These are phyloP conservation scores for Phthorimaea operculella DNA, from an alignment of 1,140 invertebrate species.

Conservation along the genomic window DNA sequence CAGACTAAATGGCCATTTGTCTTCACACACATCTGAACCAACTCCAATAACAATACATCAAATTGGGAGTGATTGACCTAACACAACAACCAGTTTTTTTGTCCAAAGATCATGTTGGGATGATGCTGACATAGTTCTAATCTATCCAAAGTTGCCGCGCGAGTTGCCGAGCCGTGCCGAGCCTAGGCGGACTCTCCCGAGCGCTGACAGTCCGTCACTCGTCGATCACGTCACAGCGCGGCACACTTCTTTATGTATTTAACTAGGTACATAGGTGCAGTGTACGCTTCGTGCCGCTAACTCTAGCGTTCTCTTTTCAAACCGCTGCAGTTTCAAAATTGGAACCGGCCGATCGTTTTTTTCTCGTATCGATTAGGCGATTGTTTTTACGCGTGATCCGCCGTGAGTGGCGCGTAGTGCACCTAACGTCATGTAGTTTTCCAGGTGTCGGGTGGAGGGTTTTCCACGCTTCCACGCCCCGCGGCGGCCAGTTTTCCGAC, in stretches of 20 bases:
- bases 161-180: slow-evolving; percentile 25
- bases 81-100: slow-evolving; percentile 31
- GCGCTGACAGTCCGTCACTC: slow-evolving; percentile 57
- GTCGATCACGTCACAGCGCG: slow-evolving; percentile 51
- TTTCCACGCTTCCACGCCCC: background rate
- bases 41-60: slow-evolving; percentile 4
- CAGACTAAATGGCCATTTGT: too few species aligned
- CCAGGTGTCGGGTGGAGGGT: slow-evolving; percentile 5
- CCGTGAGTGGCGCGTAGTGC: slow-evolving; percentile 16
- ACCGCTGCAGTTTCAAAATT: slow-evolving; percentile 29
- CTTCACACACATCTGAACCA: too few species aligned
- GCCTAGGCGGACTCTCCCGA: slow-evolving; percentile 31
- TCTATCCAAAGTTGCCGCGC: slow-evolving; percentile 29
- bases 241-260: slow-evolving; percentile 51
- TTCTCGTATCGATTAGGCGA: slow-evolving; percentile 19
- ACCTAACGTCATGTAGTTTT: slow-evolving; percentile 13
- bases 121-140: slow-evolving; percentile 49
- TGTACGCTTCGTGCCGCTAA: slow-evolving; percentile 40
- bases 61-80: slow-evolving; percentile 31
- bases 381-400: slow-evolving; percentile 21
- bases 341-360: slow-evolving; percentile 21
- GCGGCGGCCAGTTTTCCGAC: slow-evolving; percentile 12
- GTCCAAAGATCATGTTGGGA: slow-evolving; percentile 41
- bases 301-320: slow-evolving; percentile 38
- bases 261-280: slow-evolving; percentile 50